phyloP scores from a whole-genome alignment of 2,113 vertebrate genomes.

The Meles meles region DNA sequence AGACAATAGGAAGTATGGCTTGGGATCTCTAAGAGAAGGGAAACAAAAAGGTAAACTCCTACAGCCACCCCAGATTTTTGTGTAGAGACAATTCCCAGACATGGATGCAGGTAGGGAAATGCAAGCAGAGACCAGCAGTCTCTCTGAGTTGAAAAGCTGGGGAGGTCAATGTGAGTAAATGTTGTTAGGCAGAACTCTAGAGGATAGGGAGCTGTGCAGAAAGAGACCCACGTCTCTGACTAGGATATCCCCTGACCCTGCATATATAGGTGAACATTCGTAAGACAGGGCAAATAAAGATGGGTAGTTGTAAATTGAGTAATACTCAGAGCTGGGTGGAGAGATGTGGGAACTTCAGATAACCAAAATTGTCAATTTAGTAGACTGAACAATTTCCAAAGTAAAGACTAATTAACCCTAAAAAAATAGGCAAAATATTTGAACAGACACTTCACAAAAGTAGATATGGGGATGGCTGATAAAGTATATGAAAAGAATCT shows the following conservation, averaged over 20 bases:
- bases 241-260: neutral
- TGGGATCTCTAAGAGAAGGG: neutral
- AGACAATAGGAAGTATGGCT: neutral
- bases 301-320: neutral
- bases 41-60: neutral
- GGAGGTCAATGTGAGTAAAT: neutral
- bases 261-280: neutral
- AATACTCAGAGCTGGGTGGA: neutral
- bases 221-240: neutral
- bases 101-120: neutral
- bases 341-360: neutral
- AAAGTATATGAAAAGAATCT: neutral
- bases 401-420: neutral
- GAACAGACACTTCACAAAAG: neutral
- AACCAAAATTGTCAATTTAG: neutral
- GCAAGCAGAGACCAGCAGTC: neutral
- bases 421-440: neutral
- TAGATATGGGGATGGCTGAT: neutral
- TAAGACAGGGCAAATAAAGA: neutral
- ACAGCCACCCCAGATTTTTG: neutral
- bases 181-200: neutral
- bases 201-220: neutral
- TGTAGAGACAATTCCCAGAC: neutral
- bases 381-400: neutral
- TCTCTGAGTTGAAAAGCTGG: neutral